Evolutionary conservation across 2,888 invertebrate species (phyloP).

Genomic region (Rhamnusium bicolor): DNA sequence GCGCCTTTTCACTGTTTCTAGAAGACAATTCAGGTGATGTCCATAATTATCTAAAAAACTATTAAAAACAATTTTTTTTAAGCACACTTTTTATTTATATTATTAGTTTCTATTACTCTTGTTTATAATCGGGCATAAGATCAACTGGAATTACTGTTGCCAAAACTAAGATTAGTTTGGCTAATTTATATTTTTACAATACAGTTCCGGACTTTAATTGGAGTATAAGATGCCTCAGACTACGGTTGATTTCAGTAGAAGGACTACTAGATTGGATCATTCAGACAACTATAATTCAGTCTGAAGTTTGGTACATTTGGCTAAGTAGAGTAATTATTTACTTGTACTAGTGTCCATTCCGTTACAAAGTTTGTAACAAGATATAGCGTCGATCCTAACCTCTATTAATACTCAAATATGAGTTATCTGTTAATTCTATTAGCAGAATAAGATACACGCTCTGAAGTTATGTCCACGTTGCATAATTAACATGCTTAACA

Average conservation of each 20-base stretch:
- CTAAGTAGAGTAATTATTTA: conserved; percentile 19
- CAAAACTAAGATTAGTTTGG: neutral
- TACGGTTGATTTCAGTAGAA: neutral
- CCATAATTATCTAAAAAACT: too few species aligned
- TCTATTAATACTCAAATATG: neutral
- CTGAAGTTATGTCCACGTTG: too few species aligned
- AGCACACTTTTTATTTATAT: too few species aligned
- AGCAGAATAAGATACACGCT: too few species aligned
- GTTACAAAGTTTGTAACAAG: conserved; percentile 8
- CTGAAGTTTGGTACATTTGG: conserved; percentile 19
- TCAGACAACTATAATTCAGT: conserved; percentile 11
- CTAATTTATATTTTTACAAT: neutral
- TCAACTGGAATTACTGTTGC: neutral
- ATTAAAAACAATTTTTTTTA: too few species aligned
- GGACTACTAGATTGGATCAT: conserved; percentile 20
- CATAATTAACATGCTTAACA: too few species aligned
- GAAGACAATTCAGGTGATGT: too few species aligned
- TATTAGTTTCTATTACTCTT: too few species aligned
- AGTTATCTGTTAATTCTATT: neutral
- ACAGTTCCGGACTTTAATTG: neutral
- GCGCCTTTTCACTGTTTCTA: too few species aligned
- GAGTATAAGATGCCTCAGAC: neutral
- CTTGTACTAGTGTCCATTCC: conserved; percentile 11
- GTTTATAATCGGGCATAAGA: neutral
- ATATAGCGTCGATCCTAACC: neutral